Percentiles rank a stretch among this genome's conserved stretches.
Evolutionary conservation across 2,113 vertebrate genomes (phyloP).

Genomic region (Bubo blakistoni): DNA sequence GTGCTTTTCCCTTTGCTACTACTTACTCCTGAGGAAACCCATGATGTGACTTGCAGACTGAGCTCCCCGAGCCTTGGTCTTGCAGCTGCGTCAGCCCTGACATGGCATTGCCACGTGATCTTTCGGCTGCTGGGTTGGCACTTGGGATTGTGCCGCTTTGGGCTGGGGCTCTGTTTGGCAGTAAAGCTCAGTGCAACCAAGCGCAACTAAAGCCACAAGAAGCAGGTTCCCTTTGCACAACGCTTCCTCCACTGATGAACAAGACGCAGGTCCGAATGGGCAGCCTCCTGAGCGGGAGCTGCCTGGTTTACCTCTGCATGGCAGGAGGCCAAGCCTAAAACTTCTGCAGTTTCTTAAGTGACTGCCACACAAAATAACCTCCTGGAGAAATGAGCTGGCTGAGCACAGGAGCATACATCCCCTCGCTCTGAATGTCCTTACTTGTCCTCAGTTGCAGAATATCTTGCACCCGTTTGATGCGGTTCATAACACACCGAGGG

Average conservation of each 20-base stretch:
- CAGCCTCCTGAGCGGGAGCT: background rate
- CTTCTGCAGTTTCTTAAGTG: background rate
- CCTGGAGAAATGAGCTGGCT: fast-evolving
- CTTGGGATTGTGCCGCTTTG: background rate
- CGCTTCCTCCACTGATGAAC: fast-evolving
- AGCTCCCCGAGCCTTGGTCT: background rate
- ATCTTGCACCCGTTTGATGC: fast-evolving
- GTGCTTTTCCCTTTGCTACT: background rate
- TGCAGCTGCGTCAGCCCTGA: background rate
- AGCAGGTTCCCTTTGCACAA: fast-evolving
- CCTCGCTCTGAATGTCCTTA: background rate
- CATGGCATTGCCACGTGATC: fast-evolving
- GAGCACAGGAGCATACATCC: fast-evolving
- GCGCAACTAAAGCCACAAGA: fast-evolving
- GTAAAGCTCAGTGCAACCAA: background rate
- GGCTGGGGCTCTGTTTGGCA: background rate
- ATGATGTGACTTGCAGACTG: background rate
- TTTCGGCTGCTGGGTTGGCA: background rate
- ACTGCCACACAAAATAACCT: background rate
- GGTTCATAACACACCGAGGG: background rate
- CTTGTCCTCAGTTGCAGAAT: background rate
- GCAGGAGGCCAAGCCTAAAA: background rate
- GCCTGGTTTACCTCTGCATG: background rate
- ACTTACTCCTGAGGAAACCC: background rate
- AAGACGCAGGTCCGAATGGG: fast-evolving